phyloP scores from a whole-genome alignment of 2,113 vertebrate species.

The Hippocampus guttulatus region DNA sequence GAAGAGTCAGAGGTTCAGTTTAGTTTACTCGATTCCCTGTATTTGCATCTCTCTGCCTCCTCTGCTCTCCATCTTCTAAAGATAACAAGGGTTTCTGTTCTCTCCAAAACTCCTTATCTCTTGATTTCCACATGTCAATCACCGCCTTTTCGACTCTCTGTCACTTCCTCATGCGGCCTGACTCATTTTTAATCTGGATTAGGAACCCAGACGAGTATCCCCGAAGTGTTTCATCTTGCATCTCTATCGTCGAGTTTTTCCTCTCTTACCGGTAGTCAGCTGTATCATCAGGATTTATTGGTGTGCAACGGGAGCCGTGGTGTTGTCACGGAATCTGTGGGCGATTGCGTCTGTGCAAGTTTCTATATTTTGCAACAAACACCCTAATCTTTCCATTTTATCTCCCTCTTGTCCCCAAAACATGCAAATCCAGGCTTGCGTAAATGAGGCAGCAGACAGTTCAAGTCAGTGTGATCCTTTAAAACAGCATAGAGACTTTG shows the following conservation, averaged over 20 bases:
- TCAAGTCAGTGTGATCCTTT: background rate
- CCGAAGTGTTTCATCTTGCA: background rate
- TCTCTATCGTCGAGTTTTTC: background rate
- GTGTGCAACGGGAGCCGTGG: background rate
- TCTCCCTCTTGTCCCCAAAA: constrained; percentile 11
- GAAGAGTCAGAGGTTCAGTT: too few relatives aligned
- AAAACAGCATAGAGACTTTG: background rate
- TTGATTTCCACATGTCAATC: constrained; percentile 36
- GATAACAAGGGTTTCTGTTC: constrained; percentile 20
- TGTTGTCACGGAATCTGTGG: background rate
- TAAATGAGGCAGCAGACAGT: background rate
- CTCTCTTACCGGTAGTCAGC: background rate
- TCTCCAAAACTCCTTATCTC: constrained; percentile 1
- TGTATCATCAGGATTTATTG: background rate
- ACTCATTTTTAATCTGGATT: background rate
- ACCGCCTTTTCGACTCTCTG: background rate
- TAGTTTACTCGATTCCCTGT: too few relatives aligned
- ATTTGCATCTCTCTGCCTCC: too few relatives aligned
- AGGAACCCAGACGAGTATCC: background rate
- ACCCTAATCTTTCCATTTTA: constrained; percentile 10
- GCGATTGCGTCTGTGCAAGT: constrained; percentile 14
- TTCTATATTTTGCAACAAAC: constrained; percentile 16
- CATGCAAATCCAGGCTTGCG: constrained; percentile 8
- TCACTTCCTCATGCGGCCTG: background rate
- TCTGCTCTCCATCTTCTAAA: constrained; percentile 6